Base-by-base conservation (phyloP, 2,888 invertebrate genomes). In the Agonopterix alstromeriana region DNA sequence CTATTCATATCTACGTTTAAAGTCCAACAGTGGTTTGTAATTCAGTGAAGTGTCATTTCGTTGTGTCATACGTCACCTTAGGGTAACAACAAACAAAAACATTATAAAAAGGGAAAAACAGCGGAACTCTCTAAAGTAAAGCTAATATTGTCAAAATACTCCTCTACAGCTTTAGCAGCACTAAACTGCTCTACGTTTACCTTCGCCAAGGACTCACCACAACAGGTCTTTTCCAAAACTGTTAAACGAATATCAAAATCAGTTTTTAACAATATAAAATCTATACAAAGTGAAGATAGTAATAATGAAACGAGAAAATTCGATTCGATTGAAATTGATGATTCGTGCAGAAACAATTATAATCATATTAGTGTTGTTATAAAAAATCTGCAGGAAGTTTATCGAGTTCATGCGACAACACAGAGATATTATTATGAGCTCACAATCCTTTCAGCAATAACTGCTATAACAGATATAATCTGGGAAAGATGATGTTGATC, bases 211-310 rank as follows among this genome's bases (percentile, higher is more conserved):
- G 72, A 88, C 88, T 88, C 85, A 88, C 88, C 88, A 88, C 74
- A 87, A 83, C 73, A 82, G 83, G 77, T 88, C 88, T 85, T 88
- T 87, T 78, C 88, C 87, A 71, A 88, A 88, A 82, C 88, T 88
- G 88, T 87, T 75, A 77, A 86, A 85, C 67, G 70, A 86, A 87
- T 70, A 73, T 51, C 36, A 47, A 45, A 52, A 45, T 49, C 51
- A 52, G 51, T 52, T 44, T 46, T 41, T 48, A 27, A 27, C 27
- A 27, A 27, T 27, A 27, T 27, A 45, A 41, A 45, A 50, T 45
- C 45, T 47, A 46, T 43, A 27, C 38, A 40, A 46, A 40, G 17
- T 7, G 10, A 35, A 43, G 12, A 38, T 3, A 10, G 10, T 11
- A 40, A 48, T 49, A 49, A 27, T 27, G 27, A 46, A 49, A 11